Evolutionary conservation across 2,888 invertebrate species (phyloP).

Genomic region (Dioctria linearis): DNA sequence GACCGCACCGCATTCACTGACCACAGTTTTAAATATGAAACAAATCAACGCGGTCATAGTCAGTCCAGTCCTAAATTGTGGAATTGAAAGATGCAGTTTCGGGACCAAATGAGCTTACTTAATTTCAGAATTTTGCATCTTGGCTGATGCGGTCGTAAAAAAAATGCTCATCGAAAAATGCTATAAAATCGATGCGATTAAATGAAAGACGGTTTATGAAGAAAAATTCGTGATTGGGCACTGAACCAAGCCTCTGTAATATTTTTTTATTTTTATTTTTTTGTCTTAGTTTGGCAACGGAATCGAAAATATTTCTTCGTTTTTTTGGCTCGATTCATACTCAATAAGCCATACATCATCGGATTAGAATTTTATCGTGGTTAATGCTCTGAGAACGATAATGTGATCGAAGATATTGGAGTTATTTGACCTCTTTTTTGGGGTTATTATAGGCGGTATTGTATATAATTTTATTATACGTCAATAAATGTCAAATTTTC

Average conservation of each 20-base stretch:
- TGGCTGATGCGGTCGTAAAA: conserved; percentile 3
- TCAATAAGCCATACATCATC: conserved; percentile 21
- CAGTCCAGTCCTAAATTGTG: background rate
- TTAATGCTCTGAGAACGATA: conserved; percentile 11
- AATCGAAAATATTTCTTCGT: background rate
- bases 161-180: conserved; percentile 9
- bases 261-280: too few species aligned
- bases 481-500: too few species aligned
- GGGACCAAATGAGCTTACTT: background rate
- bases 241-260: background rate
- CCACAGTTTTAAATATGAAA: conserved; percentile 51
- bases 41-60: conserved; percentile 45
- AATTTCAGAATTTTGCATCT: conserved; percentile 21
- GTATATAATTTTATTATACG: too few species aligned
- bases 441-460: background rate
- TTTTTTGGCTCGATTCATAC: conserved; percentile 29
- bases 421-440: background rate
- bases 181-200: conserved; percentile 20
- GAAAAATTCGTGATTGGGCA: background rate
- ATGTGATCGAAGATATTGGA: background rate
- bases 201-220: conserved; percentile 4
- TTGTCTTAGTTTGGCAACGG: conserved; percentile 27
- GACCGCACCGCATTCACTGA: conserved; percentile 1
- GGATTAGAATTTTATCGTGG: conserved; percentile 40
- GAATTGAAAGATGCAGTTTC: conserved; percentile 24